Evolutionary conservation across 2,797 vertebrate species (phyloP), one percentile per base, ranked within the genome.

Genomic region (Clarias laeviceps): DNA sequence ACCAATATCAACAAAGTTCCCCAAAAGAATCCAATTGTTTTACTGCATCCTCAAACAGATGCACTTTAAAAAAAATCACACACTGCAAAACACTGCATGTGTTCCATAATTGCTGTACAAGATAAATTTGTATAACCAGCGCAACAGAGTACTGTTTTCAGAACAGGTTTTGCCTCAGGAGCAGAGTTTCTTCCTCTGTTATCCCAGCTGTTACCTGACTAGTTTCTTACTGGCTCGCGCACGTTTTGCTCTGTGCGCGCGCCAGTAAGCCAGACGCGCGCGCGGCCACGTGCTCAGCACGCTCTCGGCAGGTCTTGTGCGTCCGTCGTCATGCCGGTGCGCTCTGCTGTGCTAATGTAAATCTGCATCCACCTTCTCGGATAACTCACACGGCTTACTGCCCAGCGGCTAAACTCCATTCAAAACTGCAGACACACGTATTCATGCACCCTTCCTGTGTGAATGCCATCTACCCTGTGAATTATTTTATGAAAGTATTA

Each of bases 281-380:
- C 68, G 34, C 56, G 81, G 66, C 81, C 81, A 82, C 81, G 81
- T 73, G 81, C 68, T 61, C 54, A 57, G 81, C 81, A 82, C 81
- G 66, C 81, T 82, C 32, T 87, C 77, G 45, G 50, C 34, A 61
- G 50, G 64, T 56, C 29, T 82, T 59, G 50, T 34, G 34, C 64
- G 14, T 68, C 64, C 45, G 45, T 34, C 45, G 64, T 57, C 27
- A 34, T 54, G 64, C 17, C 56, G 59, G n/a, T 40, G 32, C 57
- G 32, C 37, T 82, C 11, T 18, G 29, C 65, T 69, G 61, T 40
- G 62, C 24, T 45, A 5, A 29, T 66, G 45, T 15, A 69, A 54
- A 32, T 65, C 61, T 27, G 18, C 80, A 81, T 69, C 27, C 40
- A 24, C 61, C 61, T 66, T 20, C 79, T 29, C 1, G 45, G 20